Percentiles rank a stretch among this genome's conserved stretches.
Evolutionary conservation across 2,113 vertebrate genomes (phyloP).

Genomic region (Dromaius novaehollandiae): DNA sequence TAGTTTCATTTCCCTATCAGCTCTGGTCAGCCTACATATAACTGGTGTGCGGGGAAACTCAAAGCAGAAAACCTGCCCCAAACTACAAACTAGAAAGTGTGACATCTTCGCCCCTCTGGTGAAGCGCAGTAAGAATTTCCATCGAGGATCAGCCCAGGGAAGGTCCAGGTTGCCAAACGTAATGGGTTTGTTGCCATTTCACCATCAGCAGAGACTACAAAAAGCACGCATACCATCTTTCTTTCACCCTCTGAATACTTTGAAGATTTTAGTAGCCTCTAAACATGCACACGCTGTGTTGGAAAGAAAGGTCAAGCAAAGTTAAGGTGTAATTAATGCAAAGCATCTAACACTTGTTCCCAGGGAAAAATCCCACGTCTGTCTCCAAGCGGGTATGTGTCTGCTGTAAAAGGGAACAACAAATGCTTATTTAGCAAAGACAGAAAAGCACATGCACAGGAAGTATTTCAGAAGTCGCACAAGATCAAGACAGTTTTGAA

Average conservation of each 20-base stretch:
- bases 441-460: background rate
- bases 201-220: background rate
- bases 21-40: background rate
- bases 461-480: background rate
- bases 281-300: background rate
- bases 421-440: conserved; percentile 1
- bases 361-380: background rate
- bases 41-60: background rate
- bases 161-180: background rate
- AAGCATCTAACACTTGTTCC: background rate
- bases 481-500: background rate
- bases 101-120: background rate
- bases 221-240: background rate
- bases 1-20: background rate
- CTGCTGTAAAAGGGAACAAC: background rate
- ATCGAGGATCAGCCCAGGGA: background rate
- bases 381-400: background rate
- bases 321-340: background rate
- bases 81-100: accelerated
- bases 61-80: background rate
- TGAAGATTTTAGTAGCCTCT: background rate
- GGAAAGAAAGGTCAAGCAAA: background rate
- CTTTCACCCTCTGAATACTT: background rate
- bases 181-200: background rate
- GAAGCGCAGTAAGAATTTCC: background rate